Evolutionary conservation across 2,113 vertebrate genomes (phyloP).

Genomic region (Sakesphorus luctuosus): DNA sequence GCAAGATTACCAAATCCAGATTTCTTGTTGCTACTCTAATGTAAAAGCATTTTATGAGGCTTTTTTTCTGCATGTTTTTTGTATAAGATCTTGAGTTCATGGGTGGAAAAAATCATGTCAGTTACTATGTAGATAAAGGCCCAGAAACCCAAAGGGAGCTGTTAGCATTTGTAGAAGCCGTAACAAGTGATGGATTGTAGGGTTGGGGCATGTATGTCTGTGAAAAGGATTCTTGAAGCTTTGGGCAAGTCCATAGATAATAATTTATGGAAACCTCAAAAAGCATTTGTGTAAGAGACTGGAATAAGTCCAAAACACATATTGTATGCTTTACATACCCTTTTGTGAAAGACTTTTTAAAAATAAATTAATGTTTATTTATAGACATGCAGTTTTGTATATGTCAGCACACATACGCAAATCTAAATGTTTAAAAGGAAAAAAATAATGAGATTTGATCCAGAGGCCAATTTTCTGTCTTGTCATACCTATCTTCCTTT

Average conservation of each 20-base stretch:
- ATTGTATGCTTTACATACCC: background rate
- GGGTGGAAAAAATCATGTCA: background rate
- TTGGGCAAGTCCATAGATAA: conserved; percentile 26
- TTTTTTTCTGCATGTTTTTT: background rate
- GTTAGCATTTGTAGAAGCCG: background rate
- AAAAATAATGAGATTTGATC: background rate
- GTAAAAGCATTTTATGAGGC: background rate
- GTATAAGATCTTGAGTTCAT: background rate
- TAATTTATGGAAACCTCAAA: conserved; percentile 14
- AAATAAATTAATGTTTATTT: background rate
- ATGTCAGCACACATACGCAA: background rate
- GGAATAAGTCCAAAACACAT: conserved; percentile 18
- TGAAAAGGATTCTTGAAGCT: background rate
- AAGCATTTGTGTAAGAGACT: background rate
- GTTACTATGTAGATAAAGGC: background rate
- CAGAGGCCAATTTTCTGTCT: background rate
- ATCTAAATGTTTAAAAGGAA: background rate
- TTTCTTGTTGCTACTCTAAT: background rate
- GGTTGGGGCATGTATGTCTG: background rate
- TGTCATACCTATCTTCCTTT: background rate
- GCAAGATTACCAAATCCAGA: background rate
- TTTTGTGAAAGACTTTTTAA: background rate
- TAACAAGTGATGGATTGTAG: background rate
- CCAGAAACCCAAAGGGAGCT: background rate
- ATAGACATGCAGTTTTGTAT: background rate